A percentile compares a stretch with the other conserved stretches of the same genome.
Conservation (phyloP, 2,113 vertebrate species). For the Hassar affinis region DNA sequence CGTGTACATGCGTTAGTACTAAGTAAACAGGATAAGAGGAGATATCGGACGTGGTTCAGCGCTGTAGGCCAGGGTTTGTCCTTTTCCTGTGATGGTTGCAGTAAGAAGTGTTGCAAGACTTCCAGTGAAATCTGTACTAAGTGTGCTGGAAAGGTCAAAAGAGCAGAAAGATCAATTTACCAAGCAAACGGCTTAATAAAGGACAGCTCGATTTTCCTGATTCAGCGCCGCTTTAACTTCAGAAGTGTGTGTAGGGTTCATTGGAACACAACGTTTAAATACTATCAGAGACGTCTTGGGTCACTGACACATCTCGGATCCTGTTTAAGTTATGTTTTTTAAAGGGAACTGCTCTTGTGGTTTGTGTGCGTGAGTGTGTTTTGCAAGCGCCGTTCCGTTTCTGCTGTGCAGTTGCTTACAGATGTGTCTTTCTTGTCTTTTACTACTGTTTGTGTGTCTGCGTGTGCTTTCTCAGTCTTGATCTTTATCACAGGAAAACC, state of each 20-base stretch:
- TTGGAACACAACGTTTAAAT: not conserved
- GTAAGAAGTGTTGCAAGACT: not conserved
- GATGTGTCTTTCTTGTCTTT: not conserved
- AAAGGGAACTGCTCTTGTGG: constrained; percentile 1
- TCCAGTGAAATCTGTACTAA: not conserved
- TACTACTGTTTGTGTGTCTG: not conserved
- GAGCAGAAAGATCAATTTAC: not conserved
- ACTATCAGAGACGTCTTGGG: not conserved
- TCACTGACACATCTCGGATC: not conserved
- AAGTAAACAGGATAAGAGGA: not conserved
- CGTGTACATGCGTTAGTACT: not conserved
- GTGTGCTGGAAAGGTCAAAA: not conserved
- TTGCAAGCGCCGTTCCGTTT: not conserved
- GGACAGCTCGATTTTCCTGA: not conserved
- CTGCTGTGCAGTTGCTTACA: not conserved
- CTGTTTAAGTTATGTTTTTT: not conserved
- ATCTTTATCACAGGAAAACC: constrained; percentile 25
- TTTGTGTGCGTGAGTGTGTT: not conserved
- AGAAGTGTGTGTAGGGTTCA: no score
- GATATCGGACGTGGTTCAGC: no score
- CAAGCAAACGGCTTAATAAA: constrained; percentile 7
- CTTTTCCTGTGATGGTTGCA: not conserved
- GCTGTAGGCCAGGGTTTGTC: not conserved
- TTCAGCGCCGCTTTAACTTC: not conserved
- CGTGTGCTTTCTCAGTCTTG: not conserved